Evolutionary conservation across 2,797 vertebrate species (phyloP).

Genomic region (Myiothlypis chrysogaster): DNA sequence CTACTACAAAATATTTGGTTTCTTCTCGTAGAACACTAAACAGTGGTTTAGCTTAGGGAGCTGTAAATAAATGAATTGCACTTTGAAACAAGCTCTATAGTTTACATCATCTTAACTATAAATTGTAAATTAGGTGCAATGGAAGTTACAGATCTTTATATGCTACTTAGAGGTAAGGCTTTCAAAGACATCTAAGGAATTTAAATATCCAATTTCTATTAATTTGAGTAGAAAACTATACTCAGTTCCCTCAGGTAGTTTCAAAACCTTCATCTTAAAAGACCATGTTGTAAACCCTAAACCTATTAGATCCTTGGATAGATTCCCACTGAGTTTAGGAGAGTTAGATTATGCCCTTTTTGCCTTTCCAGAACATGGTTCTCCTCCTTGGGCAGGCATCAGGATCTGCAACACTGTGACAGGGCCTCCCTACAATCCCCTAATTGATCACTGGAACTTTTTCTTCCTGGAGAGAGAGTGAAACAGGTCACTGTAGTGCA

Average conservation of each 20-base stretch:
- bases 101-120: conserved; percentile 37
- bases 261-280: conserved; percentile 26
- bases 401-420: not conserved
- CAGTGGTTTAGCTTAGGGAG: conserved; percentile 21
- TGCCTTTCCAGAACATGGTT: not conserved
- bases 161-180: not conserved
- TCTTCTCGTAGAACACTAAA: conserved; percentile 13
- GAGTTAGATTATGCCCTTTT: not conserved
- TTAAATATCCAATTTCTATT: conserved; percentile 28
- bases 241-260: conserved; percentile 20
- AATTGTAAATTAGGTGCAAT: conserved; percentile 34
- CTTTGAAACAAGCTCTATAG: not conserved
- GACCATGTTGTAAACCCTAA: not conserved
- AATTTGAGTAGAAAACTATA: conserved; percentile 3
- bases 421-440: not conserved
- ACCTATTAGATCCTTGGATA: not conserved
- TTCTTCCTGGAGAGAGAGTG: not conserved
- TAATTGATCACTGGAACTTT: not conserved
- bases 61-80: conserved; percentile 36
- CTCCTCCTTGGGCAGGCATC: not conserved
- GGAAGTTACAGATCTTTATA: conserved; percentile 32
- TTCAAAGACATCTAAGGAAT: conserved; percentile 38
- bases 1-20: conserved; percentile 5
- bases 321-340: not conserved
- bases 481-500: not conserved